phyloP scores from a whole-genome alignment of 2,888 invertebrate species.

The Adineta ricciae region DNA sequence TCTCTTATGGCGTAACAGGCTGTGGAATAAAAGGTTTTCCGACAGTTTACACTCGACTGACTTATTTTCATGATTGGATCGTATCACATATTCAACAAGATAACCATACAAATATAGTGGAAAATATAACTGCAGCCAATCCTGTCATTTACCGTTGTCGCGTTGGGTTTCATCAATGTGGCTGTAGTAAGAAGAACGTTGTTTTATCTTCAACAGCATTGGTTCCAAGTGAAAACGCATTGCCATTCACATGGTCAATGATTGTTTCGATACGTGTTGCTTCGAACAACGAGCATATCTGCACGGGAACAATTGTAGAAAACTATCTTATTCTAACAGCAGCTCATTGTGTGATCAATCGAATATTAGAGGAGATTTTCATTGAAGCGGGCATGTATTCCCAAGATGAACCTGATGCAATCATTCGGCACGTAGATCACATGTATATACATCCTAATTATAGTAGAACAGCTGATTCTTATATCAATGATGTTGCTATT shows the following conservation, averaged over 20 bases:
- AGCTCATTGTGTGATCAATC: not conserved
- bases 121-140: not conserved
- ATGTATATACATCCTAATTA: not conserved
- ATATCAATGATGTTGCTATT: not conserved
- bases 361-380: not conserved
- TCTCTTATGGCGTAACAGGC: not conserved
- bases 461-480: not conserved
- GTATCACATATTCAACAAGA: not conserved
- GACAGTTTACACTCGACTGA: not conserved
- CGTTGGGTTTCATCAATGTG: not conserved
- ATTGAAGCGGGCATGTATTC: not conserved
- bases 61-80: no score
- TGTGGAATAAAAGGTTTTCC: not conserved
- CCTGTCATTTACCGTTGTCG: not conserved
- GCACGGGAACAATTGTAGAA: not conserved
- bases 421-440: not conserved
- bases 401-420: not conserved
- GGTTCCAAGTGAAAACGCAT: not conserved
- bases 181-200: not conserved
- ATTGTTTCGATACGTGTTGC: not conserved
- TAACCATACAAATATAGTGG: not conserved
- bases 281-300: not conserved
- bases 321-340: not conserved
- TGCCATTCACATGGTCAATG: not conserved
- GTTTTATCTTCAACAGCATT: not conserved